Percentiles rank a stretch among this genome's conserved stretches.
These are phyloP conservation scores for Lates japonicus DNA, from an alignment of 2,797 vertebrate genomes.

Conservation along the genomic window DNA sequence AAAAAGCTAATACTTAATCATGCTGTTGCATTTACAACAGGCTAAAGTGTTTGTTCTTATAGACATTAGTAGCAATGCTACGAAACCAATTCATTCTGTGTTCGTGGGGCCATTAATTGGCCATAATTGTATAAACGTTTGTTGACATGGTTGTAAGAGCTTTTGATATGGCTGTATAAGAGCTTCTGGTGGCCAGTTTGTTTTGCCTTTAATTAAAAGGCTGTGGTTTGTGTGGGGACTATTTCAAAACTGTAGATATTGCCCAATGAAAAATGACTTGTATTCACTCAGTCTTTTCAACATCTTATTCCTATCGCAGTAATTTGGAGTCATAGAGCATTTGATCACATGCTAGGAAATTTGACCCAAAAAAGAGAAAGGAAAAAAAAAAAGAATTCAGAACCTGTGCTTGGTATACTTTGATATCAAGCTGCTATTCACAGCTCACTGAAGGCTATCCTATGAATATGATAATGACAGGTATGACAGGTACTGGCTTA, in stretches of 20 bases:
- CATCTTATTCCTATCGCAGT: neutral
- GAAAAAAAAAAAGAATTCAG: neutral
- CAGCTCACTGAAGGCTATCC: slow-evolving; percentile 20
- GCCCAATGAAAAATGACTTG: neutral
- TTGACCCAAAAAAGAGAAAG: neutral
- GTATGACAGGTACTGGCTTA: slow-evolving; percentile 42
- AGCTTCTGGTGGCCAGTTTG: slow-evolving; percentile 10
- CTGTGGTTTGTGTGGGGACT: slow-evolving; percentile 9
- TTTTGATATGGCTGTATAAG: neutral
- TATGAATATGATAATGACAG: slow-evolving; percentile 28
- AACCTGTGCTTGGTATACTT: slow-evolving; percentile 5
- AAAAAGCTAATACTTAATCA: slow-evolving; percentile 12
- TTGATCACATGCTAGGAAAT: slow-evolving; percentile 10
- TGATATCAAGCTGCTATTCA: slow-evolving; percentile 30
- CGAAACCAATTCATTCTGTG: slow-evolving; percentile 7
- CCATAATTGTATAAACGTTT: neutral
- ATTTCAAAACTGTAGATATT: slow-evolving; percentile 16
- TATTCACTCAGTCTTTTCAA: slow-evolving; percentile 9
- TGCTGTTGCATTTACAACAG: slow-evolving; percentile 12
- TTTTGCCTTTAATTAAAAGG: slow-evolving; percentile 38
- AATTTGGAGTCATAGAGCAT: slow-evolving; percentile 14
- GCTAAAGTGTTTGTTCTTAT: slow-evolving; percentile 7
- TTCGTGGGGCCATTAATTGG: slow-evolving; percentile 8
- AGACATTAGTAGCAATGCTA: neutral
- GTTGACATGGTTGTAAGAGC: neutral